phyloP scores from a whole-genome alignment of 2,113 vertebrate species.

The Phalacrocorax aristotelis region DNA sequence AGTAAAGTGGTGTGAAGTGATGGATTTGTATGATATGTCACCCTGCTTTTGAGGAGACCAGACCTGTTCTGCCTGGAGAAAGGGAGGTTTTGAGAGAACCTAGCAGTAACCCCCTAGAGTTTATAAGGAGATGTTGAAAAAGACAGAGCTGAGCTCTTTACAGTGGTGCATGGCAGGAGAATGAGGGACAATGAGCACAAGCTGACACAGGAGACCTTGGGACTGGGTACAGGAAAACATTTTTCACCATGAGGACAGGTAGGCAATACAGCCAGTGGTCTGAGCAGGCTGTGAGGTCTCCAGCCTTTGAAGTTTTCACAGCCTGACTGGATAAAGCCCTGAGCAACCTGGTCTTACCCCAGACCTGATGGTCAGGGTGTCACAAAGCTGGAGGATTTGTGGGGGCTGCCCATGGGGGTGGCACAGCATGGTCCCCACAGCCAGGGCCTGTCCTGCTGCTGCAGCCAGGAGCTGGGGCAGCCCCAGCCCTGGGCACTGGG shows the following conservation, averaged over 20 bases:
- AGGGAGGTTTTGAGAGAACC: background rate
- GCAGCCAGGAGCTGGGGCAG: background rate
- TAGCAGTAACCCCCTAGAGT: background rate
- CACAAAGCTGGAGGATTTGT: background rate
- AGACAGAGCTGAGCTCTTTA: background rate
- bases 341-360: background rate
- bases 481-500: background rate
- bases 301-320: background rate
- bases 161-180: background rate
- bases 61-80: background rate
- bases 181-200: background rate
- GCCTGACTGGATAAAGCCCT: background rate
- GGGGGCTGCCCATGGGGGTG: accelerated
- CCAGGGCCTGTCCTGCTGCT: background rate
- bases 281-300: background rate
- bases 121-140: background rate
- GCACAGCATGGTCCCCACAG: background rate
- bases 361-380: background rate
- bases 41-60: background rate
- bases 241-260: background rate
- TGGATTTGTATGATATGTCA: background rate
- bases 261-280: background rate
- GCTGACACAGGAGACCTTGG: background rate
- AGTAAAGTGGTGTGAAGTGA: background rate
- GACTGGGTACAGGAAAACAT: background rate